These are phyloP conservation scores for Entomyzon cyanotis DNA, from an alignment of 2,113 vertebrate species.

Conservation along the genomic window DNA sequence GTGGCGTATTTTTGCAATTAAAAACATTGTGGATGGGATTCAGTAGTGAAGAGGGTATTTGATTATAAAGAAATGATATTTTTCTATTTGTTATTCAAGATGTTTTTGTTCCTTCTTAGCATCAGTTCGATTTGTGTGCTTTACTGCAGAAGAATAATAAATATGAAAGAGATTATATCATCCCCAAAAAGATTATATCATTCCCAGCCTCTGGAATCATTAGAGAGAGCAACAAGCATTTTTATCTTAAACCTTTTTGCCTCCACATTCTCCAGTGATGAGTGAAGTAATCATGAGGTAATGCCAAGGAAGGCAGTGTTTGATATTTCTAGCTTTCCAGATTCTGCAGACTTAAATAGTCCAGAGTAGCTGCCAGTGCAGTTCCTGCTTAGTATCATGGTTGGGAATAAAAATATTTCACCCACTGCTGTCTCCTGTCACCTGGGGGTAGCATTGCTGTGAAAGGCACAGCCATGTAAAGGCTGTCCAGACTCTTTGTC, in stretches of 20 bases:
- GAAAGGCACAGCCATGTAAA: background rate
- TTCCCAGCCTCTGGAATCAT: background rate
- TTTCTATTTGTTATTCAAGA: background rate
- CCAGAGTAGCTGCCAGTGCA: background rate
- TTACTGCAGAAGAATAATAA: background rate
- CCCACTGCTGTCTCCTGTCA: background rate
- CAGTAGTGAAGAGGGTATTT: background rate
- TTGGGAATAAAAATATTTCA: conserved; percentile 2
- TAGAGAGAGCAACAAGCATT: background rate
- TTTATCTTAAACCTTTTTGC: conserved; percentile 19
- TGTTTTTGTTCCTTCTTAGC: background rate
- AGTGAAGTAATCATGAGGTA: conserved; percentile 31
- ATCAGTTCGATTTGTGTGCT: background rate
- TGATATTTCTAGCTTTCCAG: background rate
- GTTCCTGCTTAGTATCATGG: background rate
- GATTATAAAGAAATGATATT: background rate
- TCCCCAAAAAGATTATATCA: background rate
- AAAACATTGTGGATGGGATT: background rate
- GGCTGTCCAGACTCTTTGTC: background rate
- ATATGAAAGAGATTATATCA: background rate
- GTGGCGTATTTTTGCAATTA: background rate
- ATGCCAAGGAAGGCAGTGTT: background rate
- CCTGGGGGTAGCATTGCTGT: background rate
- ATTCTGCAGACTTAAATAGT: background rate
- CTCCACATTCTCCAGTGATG: background rate